Evolutionary conservation across 2,797 vertebrate species (phyloP).

Genomic region (Gambusia yucatana): DNA sequence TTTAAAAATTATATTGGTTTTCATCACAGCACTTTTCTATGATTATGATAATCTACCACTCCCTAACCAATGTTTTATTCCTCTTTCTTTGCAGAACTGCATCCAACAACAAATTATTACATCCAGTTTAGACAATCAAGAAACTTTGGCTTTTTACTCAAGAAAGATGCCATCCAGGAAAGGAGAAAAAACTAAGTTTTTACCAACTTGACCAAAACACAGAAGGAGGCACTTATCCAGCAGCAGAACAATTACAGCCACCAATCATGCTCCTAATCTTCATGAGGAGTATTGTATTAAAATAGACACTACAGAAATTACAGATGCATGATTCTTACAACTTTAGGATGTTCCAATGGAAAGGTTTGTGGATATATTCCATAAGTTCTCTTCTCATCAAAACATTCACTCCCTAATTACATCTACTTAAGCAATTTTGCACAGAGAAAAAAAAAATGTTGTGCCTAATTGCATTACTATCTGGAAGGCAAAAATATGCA

Average conservation of each 20-base stretch:
- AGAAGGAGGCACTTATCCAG: background rate
- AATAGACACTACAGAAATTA: constrained; percentile 28
- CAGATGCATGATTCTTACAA: constrained; percentile 28
- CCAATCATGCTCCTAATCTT: constrained; percentile 4
- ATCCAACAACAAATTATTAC: background rate
- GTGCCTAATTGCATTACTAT: constrained; percentile 87
- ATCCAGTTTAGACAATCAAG: background rate
- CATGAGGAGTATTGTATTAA: constrained; percentile 10
- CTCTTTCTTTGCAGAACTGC: background rate
- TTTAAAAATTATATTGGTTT: background rate
- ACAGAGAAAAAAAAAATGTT: constrained; percentile 62
- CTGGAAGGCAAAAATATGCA: constrained; percentile 83
- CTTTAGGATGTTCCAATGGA: constrained; percentile 27
- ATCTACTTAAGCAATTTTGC: constrained; percentile 82
- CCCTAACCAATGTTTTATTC: background rate
- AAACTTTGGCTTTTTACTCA: background rate
- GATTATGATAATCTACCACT: background rate
- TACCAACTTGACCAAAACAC: constrained; percentile 1
- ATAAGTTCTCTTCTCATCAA: constrained; percentile 74
- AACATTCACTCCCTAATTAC: constrained; percentile 79
- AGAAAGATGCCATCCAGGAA: background rate
- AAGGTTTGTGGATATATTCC: constrained; percentile 66
- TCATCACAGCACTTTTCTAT: background rate
- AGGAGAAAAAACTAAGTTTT: constrained; percentile 5
- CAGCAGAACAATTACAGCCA: constrained; percentile 17